Evolutionary conservation across 2,888 invertebrate genomes (phyloP).

Genomic region (Epinotia bilunana): DNA sequence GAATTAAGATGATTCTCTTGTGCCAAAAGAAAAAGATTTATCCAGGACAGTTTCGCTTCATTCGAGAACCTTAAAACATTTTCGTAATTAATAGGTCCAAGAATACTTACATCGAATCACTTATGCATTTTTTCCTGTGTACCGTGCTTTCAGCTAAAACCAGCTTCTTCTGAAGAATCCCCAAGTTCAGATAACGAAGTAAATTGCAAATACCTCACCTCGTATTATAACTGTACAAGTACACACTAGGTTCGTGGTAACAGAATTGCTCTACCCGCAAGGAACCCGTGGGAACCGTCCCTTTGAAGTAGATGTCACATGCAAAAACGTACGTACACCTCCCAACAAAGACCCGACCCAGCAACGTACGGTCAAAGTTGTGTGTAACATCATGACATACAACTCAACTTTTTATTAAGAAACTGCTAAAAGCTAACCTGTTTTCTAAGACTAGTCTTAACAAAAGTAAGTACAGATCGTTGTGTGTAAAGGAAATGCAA

Average conservation of each 20-base stretch:
- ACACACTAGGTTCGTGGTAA: background rate
- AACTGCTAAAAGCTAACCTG: background rate
- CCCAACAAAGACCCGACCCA: background rate
- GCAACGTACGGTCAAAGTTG: background rate
- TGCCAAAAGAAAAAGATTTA: too few relatives aligned
- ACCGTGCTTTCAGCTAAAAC: background rate
- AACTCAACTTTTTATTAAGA: background rate
- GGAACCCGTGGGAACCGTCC: too few relatives aligned
- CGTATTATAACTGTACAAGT: background rate
- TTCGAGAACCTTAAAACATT: too few relatives aligned
- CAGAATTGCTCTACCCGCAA: background rate
- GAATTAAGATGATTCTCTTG: too few relatives aligned
- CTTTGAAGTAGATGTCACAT: background rate
- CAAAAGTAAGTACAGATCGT: background rate
- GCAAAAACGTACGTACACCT: background rate
- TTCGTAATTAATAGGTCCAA: too few relatives aligned
- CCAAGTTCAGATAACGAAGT: background rate
- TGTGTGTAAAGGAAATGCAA: too few relatives aligned
- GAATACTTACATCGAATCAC: too few relatives aligned
- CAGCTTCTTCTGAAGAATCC: background rate
- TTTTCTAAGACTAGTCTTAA: background rate
- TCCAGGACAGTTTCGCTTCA: too few relatives aligned
- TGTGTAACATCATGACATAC: background rate
- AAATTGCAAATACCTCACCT: constrained; percentile 1
- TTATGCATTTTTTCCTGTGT: too few relatives aligned